Base-by-base conservation (phyloP, 2,797 vertebrate genomes). In the Scleropages formosus region DNA sequence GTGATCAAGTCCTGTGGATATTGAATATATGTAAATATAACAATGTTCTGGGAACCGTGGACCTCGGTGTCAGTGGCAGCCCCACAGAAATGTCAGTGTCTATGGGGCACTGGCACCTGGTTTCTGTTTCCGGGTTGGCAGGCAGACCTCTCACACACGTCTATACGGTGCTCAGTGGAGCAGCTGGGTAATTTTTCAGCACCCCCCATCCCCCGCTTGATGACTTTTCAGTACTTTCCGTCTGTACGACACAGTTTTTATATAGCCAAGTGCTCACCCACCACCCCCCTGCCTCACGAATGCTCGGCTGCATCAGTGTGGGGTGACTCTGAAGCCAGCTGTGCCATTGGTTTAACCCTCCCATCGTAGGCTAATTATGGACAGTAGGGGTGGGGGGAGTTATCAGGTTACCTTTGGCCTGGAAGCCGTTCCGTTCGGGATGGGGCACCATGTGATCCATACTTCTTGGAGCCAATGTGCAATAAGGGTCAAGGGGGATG, bases 341-440 rank as follows among this genome's bases (percentile, higher is more conserved):
- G 85, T 88, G 80, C 86, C 81, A 91, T 91, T 92, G 90, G 92
- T 80, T 84, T 81, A 75, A 86, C 80, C 78, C 64, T n/a, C n/a
- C 63, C 65, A 58, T 83, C 80, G 58, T 85, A 81, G 86, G 81
- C 89, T 89, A 90, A 90, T 85, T 92, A 91, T 87, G 89, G 90
- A 85, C 80, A 82, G 78, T 20, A 27, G 56, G 27, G 83, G 72
- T 79, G 79, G 26, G 68, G 27, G 60, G 18, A 69, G 0, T 49
- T 58, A 58, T 72, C 68, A 27, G 77, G 78, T 82, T 81, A 85
- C 81, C 81, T 87, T 87, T 85, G 75, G 78, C 84, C 86, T 83
- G 68, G 68, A 81, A 81, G 76, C 67, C 62, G 75, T 76, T 79
- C 69, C 73, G 11, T 8, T 47, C 64, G 72, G 51, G 49, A 39